Evolutionary conservation across 1,140 invertebrate species (phyloP).

Genomic region (Hylyphantes graminicola): DNA sequence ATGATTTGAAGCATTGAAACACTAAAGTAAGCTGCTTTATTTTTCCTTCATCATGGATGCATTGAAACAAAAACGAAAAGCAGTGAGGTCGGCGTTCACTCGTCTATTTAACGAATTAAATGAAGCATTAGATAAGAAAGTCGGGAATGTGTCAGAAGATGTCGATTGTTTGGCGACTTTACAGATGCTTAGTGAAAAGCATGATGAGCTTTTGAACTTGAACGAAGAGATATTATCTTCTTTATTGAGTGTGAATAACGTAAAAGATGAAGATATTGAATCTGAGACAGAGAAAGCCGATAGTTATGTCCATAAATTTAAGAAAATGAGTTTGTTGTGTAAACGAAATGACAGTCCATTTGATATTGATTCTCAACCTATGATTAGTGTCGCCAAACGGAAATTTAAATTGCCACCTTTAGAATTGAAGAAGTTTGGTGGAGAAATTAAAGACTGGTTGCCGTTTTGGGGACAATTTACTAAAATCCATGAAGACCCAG

Average conservation of each 20-base stretch:
- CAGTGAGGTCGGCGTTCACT: too few relatives aligned
- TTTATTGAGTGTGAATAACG: background rate
- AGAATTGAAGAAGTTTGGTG: conserved; percentile 12
- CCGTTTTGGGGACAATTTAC: conserved; percentile 11
- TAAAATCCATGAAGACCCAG: conserved; percentile 2
- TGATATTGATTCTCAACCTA: background rate
- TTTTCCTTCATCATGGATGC: too few relatives aligned
- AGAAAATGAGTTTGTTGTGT: background rate
- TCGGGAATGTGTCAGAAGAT: too few relatives aligned
- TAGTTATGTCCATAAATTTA: background rate
- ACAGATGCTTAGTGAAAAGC: too few relatives aligned
- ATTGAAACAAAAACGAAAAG: too few relatives aligned
- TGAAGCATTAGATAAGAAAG: too few relatives aligned
- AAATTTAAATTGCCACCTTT: background rate
- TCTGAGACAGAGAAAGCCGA: background rate
- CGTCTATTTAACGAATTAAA: too few relatives aligned
- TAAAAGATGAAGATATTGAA: too few relatives aligned
- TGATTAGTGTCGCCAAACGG: background rate
- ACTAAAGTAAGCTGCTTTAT: too few relatives aligned
- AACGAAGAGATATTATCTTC: background rate
- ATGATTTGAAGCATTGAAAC: too few relatives aligned
- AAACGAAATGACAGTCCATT: background rate
- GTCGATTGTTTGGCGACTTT: too few relatives aligned
- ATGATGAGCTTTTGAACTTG: too few relatives aligned
- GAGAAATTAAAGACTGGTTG: conserved; percentile 19